These are phyloP conservation scores for Zaprionus gabonicus DNA, from an alignment of 1,140 invertebrate genomes.

Conservation along the genomic window DNA sequence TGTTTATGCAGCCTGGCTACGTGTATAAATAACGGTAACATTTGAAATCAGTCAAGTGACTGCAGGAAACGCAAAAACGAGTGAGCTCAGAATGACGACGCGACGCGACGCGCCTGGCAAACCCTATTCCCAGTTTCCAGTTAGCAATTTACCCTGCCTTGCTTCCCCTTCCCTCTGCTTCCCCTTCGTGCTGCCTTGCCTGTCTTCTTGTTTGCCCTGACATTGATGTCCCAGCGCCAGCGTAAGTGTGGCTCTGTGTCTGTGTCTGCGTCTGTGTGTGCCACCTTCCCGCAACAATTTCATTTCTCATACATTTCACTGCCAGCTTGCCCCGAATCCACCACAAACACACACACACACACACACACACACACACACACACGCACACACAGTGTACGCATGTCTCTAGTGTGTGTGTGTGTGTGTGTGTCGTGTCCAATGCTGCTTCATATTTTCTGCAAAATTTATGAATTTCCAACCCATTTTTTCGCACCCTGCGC, in stretches of 20 bases:
- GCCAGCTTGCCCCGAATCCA: no score
- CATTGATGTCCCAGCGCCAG: constrained; percentile 66
- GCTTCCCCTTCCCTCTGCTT: neutral
- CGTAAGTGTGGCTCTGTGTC: constrained; percentile 16
- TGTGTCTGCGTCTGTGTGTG: constrained; percentile 43
- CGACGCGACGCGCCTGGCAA: constrained; percentile 52
- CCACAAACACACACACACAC: constrained; percentile 11
- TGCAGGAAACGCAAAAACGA: constrained; percentile 77
- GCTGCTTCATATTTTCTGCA: constrained; percentile 74
- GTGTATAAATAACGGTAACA: constrained; percentile 83
- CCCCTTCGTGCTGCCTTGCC: constrained; percentile 24
- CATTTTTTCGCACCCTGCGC: constrained; percentile 50
- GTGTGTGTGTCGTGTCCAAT: constrained; percentile 32
- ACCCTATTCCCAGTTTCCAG: constrained; percentile 37
- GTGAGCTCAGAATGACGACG: constrained; percentile 41
- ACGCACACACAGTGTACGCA: constrained; percentile 25
- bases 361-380: constrained; percentile 5
- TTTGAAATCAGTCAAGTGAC: constrained; percentile 82
- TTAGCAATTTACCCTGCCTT: constrained; percentile 3
- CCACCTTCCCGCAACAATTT: constrained; percentile 70
- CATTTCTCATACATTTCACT: constrained; percentile 65
- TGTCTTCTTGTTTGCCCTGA: constrained; percentile 57
- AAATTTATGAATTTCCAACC: constrained; percentile 79
- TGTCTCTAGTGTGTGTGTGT: constrained; percentile 26
- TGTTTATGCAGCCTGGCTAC: constrained; percentile 75